Conservation (phyloP, 64 coral and sea anemone species). For the Astreopora myriophthalma region DNA sequence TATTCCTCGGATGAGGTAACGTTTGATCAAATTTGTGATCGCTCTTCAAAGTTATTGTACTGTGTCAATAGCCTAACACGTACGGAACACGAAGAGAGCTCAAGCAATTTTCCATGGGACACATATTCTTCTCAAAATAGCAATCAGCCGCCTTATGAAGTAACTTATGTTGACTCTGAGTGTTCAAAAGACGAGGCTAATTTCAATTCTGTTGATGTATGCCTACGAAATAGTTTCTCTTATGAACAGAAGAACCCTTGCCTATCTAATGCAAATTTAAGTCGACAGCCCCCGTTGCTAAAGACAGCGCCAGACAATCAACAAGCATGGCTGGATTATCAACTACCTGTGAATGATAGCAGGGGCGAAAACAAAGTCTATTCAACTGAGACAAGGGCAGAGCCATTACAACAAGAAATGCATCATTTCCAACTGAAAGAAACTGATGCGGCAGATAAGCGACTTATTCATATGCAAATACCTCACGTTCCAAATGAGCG, state of each 20-base stretch:
- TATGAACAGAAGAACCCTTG: background rate
- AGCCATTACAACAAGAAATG: slow-evolving; percentile 28
- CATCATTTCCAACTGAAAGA: slow-evolving; percentile 34
- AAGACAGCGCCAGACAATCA: background rate
- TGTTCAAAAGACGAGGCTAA: background rate
- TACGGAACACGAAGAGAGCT: background rate
- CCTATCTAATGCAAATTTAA: slow-evolving; percentile 11
- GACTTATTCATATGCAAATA: slow-evolving; percentile 70
- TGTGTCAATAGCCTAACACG: background rate
- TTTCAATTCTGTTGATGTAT: slow-evolving; percentile 14
- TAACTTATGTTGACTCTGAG: slow-evolving; percentile 4
- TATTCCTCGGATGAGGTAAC: slow-evolving; percentile 12
- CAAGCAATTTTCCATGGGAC: background rate
- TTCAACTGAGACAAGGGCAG: slow-evolving; percentile 22
- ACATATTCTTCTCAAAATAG: background rate
- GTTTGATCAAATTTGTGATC: slow-evolving; percentile 18
- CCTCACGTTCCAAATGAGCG: background rate
- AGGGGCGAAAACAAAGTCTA: slow-evolving; percentile 35
- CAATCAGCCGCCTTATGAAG: background rate
- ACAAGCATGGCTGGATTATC: background rate
- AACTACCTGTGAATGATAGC: slow-evolving; percentile 1
- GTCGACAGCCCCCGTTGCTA: background rate
- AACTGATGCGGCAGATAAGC: background rate
- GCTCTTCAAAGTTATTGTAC: slow-evolving; percentile 23
- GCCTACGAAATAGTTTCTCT: background rate